Percentiles rank a stretch among this genome's conserved stretches.
Conservation (phyloP, 2,113 vertebrate species). For the Catharus bicknelli region DNA sequence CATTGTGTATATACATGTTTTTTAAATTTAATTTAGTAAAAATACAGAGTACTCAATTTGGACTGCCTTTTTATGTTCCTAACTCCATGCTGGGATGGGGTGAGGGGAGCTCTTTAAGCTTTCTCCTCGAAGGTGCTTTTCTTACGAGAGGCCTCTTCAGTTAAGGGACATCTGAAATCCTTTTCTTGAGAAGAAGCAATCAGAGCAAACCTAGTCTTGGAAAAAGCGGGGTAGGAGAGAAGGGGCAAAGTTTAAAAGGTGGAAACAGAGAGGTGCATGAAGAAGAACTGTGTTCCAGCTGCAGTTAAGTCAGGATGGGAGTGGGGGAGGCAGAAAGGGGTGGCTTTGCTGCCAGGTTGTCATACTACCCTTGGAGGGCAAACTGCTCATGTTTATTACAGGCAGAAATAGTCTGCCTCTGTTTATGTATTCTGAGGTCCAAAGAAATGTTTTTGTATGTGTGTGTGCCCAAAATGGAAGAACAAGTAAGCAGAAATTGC, state of each 20-base stretch:
- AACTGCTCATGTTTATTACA: background rate
- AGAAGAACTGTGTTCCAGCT: background rate
- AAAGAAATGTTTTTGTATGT: background rate
- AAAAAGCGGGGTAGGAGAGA: background rate
- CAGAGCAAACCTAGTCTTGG: background rate
- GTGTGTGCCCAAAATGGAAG: background rate
- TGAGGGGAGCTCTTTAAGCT: background rate
- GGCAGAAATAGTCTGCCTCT: background rate
- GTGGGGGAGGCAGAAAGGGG: background rate
- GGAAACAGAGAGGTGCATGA: background rate
- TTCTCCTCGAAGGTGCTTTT: background rate
- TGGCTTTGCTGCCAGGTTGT: background rate
- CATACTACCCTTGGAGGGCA: background rate
- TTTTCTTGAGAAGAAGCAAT: background rate
- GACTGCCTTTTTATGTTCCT: background rate
- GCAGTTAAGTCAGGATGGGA: rapidly evolving
- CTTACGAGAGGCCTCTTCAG: background rate
- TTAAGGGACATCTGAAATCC: background rate
- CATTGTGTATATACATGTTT: rapidly evolving
- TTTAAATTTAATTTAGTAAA: background rate
- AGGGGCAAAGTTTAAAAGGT: background rate
- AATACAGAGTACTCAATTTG: background rate
- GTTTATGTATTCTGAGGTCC: background rate
- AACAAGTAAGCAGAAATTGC: background rate
- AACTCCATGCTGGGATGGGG: background rate